Base-by-base conservation (phyloP, 2,888 invertebrate genomes). In the Philereme vetulata region DNA sequence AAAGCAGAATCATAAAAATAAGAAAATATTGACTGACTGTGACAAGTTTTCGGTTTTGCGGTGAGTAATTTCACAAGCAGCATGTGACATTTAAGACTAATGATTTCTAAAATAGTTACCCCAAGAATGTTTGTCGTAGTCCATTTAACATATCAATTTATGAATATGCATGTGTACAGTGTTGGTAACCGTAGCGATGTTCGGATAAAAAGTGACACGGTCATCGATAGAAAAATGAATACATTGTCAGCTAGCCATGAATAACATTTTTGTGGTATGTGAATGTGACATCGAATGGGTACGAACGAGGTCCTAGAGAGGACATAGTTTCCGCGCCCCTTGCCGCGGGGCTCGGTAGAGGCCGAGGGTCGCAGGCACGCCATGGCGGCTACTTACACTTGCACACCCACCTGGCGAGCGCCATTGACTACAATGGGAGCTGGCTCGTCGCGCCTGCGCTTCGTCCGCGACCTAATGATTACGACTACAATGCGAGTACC, bases 391-490 rank as follows among this genome's bases (percentile, higher is more conserved):
- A 86, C 88, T 87, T 85, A 85, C 78, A 70, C 80, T 87, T 86
- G 88, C 86, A 90, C 92, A 85, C 91, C 91, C 91, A 90, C 88
- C 84, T 85, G 84, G 84, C 81, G 72, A 78, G 64, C 76, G 75
- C 80, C 80, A 90, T 92, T 91, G 91, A 91, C 86, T 90, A 91
- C 90, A 91, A 91, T 92, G 77, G 88, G 71, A 70, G 74, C 75
- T 77, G 76, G 75, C 76, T 73, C 76, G 76, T 77, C 80, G 81
- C 81, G 80, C 81, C 77, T 81, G 80, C 80, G 78, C 77, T 69
- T 71, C 75, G 46, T 46, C 21, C 51, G 44, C 51, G 34, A 77
- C 78, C 79, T 85, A 87, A 88, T 82, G 81, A 87, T 80, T 85
- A 78, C 81, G 81, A 76, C 79, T 76, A 84, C 84, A 84, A 84